phyloP scores from a whole-genome alignment of 2,113 vertebrate genomes.

The Embiotoca jacksoni region DNA sequence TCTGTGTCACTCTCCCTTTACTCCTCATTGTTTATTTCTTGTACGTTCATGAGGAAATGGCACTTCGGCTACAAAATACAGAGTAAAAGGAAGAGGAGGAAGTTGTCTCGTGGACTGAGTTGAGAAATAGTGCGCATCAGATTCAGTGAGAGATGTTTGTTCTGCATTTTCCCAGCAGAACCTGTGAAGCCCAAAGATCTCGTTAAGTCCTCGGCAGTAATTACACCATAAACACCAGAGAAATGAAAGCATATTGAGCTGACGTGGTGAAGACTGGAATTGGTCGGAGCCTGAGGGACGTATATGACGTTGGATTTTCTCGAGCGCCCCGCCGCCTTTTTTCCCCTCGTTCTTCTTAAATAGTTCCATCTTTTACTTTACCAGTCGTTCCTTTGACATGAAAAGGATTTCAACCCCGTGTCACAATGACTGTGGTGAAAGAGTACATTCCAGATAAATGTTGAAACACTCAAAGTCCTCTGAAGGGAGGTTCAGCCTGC shows the following conservation, averaged over 20 bases:
- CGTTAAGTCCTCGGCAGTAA: constrained; percentile 60
- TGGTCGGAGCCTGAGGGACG: constrained; percentile 30
- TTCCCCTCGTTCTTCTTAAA: constrained; percentile 12
- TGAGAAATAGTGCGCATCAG: constrained; percentile 21
- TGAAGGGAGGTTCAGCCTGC: constrained; percentile 46
- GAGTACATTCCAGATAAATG: constrained; percentile 56
- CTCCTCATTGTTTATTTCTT: constrained; percentile 86
- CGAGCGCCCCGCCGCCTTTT: constrained; percentile 31
- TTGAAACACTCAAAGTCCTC: constrained; percentile 47
- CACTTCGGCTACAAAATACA: constrained; percentile 26
- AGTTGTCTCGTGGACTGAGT: constrained; percentile 15
- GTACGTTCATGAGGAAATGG: constrained; percentile 71
- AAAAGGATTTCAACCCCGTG: constrained; percentile 37
- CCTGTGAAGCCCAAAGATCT: constrained; percentile 50
- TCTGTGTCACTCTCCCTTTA: constrained; percentile 34
- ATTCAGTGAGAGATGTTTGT: constrained; percentile 21
- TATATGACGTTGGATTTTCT: constrained; percentile 43
- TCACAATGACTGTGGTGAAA: constrained; percentile 62
- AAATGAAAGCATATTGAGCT: constrained; percentile 64
- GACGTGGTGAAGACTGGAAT: constrained; percentile 39
- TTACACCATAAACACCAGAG: constrained; percentile 59
- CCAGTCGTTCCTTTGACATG: constrained; percentile 48
- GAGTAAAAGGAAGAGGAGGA: constrained; percentile 17
- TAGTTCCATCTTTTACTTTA: constrained; percentile 10
- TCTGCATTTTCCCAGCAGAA: constrained; percentile 52